phyloP scores from a whole-genome alignment of 2,113 vertebrate species.

The Coryphaenoides rupestris region DNA sequence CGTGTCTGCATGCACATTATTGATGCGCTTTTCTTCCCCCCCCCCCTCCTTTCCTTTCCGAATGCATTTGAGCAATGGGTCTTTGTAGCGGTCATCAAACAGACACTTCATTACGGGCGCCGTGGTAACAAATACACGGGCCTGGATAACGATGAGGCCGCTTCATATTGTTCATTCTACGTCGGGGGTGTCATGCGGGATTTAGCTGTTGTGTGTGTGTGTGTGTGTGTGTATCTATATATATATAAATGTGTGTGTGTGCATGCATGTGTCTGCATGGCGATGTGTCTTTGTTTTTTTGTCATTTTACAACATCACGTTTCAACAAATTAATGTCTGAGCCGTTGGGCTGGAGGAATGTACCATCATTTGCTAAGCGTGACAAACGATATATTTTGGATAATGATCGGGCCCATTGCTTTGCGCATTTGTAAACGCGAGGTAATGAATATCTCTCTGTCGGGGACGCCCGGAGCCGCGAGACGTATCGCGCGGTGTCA shows the following conservation, averaged over 20 bases:
- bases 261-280: slow-evolving; percentile 22
- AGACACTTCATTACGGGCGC: slow-evolving; percentile 67
- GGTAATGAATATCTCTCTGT: slow-evolving; percentile 63
- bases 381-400: slow-evolving; percentile 68
- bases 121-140: slow-evolving; percentile 68
- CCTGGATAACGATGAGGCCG: slow-evolving; percentile 66
- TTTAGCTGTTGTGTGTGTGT: slow-evolving; percentile 36
- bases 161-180: slow-evolving; percentile 71
- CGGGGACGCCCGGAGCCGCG: slow-evolving; percentile 53
- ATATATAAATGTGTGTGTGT: slow-evolving; percentile 9
- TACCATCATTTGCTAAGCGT: slow-evolving; percentile 59
- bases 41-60: slow-evolving; percentile 8
- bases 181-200: slow-evolving; percentile 57
- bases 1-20: slow-evolving; percentile 53
- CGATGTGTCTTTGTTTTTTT: slow-evolving; percentile 55
- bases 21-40: slow-evolving; percentile 56
- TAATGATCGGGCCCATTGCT: slow-evolving; percentile 63
- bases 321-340: slow-evolving; percentile 69
- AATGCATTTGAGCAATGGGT: slow-evolving; percentile 68
- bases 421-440: slow-evolving; percentile 60
- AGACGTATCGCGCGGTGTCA: slow-evolving; percentile 49
- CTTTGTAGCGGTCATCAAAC: slow-evolving; percentile 67
- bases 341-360: slow-evolving; percentile 62
- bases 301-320: slow-evolving; percentile 67
- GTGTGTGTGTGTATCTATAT: slow-evolving; percentile 14